Evolutionary conservation across 2,888 invertebrate genomes (phyloP).

Genomic region (Drosophila setosimentum): DNA sequence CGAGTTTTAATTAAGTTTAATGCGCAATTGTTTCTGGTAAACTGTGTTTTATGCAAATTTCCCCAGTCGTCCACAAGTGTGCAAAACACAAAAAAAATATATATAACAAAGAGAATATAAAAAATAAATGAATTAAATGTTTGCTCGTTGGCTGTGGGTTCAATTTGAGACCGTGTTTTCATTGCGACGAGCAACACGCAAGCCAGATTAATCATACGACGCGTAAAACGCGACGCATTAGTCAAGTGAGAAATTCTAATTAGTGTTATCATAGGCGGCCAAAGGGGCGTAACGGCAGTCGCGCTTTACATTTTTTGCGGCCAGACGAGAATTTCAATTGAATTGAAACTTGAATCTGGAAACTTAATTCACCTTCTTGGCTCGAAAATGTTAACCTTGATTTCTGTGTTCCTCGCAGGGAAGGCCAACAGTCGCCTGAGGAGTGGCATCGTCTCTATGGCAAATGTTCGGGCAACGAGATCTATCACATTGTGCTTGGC

Average conservation of each 20-base stretch:
- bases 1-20: constrained; percentile 59
- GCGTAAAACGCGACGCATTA: constrained; percentile 59
- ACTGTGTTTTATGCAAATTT: constrained; percentile 55
- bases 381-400: constrained; percentile 2
- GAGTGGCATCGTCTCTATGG: constrained; percentile 99
- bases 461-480: constrained; percentile 99
- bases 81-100: constrained; percentile 23
- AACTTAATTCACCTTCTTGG: constrained; percentile 27
- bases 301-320: constrained; percentile 15
- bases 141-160: constrained; percentile 25
- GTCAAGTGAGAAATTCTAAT: constrained; percentile 50
- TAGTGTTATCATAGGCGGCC: constrained; percentile 15
- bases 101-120: constrained; percentile 12
- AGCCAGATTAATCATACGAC: constrained; percentile 62
- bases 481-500: constrained; percentile 97
- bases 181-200: constrained; percentile 35
- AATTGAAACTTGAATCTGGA: constrained; percentile 31
- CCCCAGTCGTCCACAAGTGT: constrained; percentile 26
- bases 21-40: constrained; percentile 41
- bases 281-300: background rate
- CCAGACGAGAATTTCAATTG: constrained; percentile 29
- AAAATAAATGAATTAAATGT: constrained; percentile 27
- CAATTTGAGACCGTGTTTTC: constrained; percentile 19
- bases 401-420: constrained; percentile 63
- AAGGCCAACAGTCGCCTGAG: constrained; percentile 89